phyloP scores from a whole-genome alignment of 2,888 invertebrate genomes.

The Muschampia plurimacula region DNA sequence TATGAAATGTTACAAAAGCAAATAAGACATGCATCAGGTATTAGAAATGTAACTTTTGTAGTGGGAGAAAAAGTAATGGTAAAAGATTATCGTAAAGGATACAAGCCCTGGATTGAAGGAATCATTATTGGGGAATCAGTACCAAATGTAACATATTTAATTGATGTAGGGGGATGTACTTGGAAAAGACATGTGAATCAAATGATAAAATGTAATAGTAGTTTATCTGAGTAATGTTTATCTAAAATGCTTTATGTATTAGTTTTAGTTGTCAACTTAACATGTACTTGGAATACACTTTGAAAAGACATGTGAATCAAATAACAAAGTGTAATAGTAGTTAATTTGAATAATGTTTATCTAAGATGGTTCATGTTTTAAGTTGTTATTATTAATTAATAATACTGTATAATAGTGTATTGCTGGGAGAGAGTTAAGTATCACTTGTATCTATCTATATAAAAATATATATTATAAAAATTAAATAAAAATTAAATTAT shows the following conservation, averaged over 20 bases:
- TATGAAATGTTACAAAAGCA: constrained; percentile 10
- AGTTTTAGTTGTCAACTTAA: too few species aligned
- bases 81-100: background rate
- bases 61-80: constrained; percentile 9
- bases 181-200: background rate
- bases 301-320: background rate
- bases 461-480: too few species aligned
- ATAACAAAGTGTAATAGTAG: too few species aligned
- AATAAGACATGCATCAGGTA: background rate
- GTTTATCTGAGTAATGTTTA: background rate
- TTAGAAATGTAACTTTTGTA: constrained; percentile 3
- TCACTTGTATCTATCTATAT: too few species aligned
- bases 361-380: background rate
- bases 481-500: too few species aligned
- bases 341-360: background rate
- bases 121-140: background rate
- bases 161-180: constrained; percentile 5
- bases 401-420: too few species aligned
- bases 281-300: background rate
- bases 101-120: too few species aligned
- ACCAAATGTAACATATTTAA: constrained; percentile 5
- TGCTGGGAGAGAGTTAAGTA: too few species aligned
- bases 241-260: background rate
- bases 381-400: too few species aligned
- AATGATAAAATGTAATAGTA: too few species aligned